Evolutionary conservation across 1,140 invertebrate species (phyloP).

Genomic region (Mactra quadrangularis): DNA sequence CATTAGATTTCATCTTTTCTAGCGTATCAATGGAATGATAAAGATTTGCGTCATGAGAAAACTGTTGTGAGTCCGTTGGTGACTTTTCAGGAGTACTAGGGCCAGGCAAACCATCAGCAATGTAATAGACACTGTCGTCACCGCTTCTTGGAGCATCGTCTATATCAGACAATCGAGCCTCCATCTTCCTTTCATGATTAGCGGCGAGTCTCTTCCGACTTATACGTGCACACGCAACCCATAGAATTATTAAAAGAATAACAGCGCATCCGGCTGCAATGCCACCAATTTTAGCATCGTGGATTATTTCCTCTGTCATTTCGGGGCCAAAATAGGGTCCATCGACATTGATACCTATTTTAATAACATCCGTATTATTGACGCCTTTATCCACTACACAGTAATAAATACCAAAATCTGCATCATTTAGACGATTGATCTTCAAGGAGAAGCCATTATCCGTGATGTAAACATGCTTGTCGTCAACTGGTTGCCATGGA

Average conservation of each 20-base stretch:
- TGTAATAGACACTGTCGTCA: constrained; percentile 40
- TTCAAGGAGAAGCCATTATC: constrained; percentile 37
- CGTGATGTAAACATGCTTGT: background rate
- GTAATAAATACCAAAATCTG: constrained; percentile 46
- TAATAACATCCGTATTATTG: constrained; percentile 5
- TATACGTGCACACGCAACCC: constrained; percentile 16
- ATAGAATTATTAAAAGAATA: constrained; percentile 5
- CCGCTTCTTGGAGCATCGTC: background rate
- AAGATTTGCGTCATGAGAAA: background rate
- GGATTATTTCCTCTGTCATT: background rate
- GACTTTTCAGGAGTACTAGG: background rate
- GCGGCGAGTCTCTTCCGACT: background rate
- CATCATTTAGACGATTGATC: constrained; percentile 27
- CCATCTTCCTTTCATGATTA: no score
- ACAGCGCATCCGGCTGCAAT: constrained; percentile 28
- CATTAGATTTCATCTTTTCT: background rate
- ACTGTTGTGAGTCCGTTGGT: background rate
- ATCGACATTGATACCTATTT: constrained; percentile 42
- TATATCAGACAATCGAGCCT: background rate
- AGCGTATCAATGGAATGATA: constrained; percentile 39
- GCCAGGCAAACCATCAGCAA: constrained; percentile 7
- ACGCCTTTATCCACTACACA: constrained; percentile 23
- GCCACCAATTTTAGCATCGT: constrained; percentile 32
- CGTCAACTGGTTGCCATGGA: no score
- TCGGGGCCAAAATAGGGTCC: constrained; percentile 36